Evolutionary conservation across 2,888 invertebrate species (phyloP), one percentile per base, ranked within the genome.

Genomic region (Mythimna ferrago): DNA sequence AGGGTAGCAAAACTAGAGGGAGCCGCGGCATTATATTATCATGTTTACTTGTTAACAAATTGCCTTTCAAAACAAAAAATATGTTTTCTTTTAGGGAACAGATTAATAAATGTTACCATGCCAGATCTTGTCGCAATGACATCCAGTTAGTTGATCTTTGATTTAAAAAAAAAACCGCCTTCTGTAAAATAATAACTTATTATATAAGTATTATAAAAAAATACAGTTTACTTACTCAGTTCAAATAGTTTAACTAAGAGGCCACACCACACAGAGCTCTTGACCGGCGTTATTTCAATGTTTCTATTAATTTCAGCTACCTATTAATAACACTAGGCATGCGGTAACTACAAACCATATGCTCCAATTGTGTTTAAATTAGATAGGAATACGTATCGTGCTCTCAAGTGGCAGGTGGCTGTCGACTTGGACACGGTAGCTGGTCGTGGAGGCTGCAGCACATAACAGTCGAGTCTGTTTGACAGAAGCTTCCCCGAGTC

Each of bases 1-100:
- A 70, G 78, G 78, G 82, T 70, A 67, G 48, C 53, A n/a, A 44
- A 53, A 10, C 2, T 16, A 58, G 64, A 76, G 56, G 61, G 78
- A 32, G 32, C 7, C 51, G n/a, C 48, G 9, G 35, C 21, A 65
- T 70, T 48, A 71, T 77, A 78, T 71, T 68, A 53, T 53, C 44
- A 74, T 74, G 75, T 74, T 65, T 32, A 73, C 41, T 65, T 80
- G 80, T 57, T 80, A 56, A 76, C 74, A 79, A 79, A 79, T 72
- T 72, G 41, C 54, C 51, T 56, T 60, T 56, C 2, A 57, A 41
- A 56, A 41, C 21, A 10, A 11, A 6, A 70, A 51, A 14, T 21
- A 71, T 57, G 19, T 73, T 51, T 35, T 57, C 44, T 57, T 16
- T 21, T n/a, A 21, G 67, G 10, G 16, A n/a, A 44, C 19, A 11